Base-by-base conservation (phyloP, 30 jellyfish, hydroid and myxozoan genomes). In the Sanderia malayensis region DNA sequence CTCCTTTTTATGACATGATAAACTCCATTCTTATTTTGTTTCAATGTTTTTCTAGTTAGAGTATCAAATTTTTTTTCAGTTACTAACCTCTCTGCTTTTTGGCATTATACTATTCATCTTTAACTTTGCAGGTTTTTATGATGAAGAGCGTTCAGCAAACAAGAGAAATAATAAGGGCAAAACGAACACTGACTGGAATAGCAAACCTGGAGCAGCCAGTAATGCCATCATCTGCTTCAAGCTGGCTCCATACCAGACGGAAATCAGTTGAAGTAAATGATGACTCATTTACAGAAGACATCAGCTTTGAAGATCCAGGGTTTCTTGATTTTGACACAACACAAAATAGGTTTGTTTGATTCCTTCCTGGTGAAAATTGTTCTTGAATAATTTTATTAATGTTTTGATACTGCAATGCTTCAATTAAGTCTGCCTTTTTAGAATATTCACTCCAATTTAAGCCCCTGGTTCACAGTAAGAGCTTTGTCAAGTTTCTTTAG, bases 211-310 rank as follows among this genome's bases (percentile, higher is more conserved):
- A 4, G 13, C 11, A 4, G 24, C 52, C 52, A 37, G n/a, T n/a
- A n/a, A n/a, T n/a, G n/a, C 55, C 55, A 41, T 19, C 64, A 49
- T 9, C 27, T 49, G 11, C 18, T 4, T 49, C 64, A 49, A 15
- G 64, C 18, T 49, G 64, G 64, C 6, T 49, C 7, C 64, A 49
- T 49, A 4, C 64, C 4, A 49, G 64, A 49, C 64, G 18, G 27
- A 24, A 49, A 4, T 15, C 3, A 4, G 27, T 3, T 9, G 27
- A 49, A 19, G 11, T 49, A 9, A 49, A 11, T 49, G 64, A 49
- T 18, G 64, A 49, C 27, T 49, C 64, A 3, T 49, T 49, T 19
- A 4, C 64, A 9, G 64, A 49, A 19, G 64, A 49, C 24, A 49
- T 2, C 24, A 49, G 23, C 18, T 49, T 49, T 19, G 27, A 49